Conservation (phyloP, 2,888 invertebrate species). For the Orchesella flavescens region DNA sequence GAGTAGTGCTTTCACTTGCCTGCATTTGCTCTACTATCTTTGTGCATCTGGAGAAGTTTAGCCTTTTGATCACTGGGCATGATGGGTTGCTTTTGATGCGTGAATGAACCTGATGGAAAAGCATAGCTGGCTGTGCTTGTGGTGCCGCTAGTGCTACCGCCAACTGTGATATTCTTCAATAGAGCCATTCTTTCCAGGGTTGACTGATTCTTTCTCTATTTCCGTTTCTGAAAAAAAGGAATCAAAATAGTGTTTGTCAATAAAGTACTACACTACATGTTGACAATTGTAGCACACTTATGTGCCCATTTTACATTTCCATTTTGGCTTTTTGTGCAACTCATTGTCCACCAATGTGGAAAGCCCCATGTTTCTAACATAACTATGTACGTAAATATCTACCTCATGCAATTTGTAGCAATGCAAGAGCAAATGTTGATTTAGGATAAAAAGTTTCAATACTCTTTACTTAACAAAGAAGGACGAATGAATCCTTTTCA, state of each 20-base stretch:
- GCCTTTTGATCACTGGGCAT: slow-evolving; percentile 65
- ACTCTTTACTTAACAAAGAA: too few relatives aligned
- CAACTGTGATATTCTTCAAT: slow-evolving; percentile 38
- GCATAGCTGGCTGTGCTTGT: slow-evolving; percentile 34
- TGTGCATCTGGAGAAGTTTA: slow-evolving; percentile 66
- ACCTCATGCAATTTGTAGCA: too few relatives aligned
- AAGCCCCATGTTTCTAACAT: too few relatives aligned
- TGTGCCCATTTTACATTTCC: too few relatives aligned
- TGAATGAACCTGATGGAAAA: slow-evolving; percentile 58
- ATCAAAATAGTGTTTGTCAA: neutral
- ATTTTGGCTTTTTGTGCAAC: too few relatives aligned
- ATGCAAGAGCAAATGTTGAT: too few relatives aligned
- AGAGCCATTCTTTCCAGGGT: slow-evolving; percentile 26
- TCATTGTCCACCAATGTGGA: too few relatives aligned
- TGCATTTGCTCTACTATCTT: slow-evolving; percentile 65
- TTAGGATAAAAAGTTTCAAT: too few relatives aligned
- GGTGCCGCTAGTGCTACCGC: neutral
- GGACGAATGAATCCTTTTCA: too few relatives aligned
- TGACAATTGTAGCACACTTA: neutral
- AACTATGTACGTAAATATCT: too few relatives aligned
- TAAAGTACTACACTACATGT: slow-evolving; percentile 4
- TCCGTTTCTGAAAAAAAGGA: slow-evolving; percentile 18
- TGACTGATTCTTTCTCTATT: neutral
- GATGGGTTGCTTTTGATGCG: slow-evolving; percentile 53
- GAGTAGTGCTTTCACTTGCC: slow-evolving; percentile 36